phyloP scores from a whole-genome alignment of 2,113 vertebrate species.

The Pan troglodytes region DNA sequence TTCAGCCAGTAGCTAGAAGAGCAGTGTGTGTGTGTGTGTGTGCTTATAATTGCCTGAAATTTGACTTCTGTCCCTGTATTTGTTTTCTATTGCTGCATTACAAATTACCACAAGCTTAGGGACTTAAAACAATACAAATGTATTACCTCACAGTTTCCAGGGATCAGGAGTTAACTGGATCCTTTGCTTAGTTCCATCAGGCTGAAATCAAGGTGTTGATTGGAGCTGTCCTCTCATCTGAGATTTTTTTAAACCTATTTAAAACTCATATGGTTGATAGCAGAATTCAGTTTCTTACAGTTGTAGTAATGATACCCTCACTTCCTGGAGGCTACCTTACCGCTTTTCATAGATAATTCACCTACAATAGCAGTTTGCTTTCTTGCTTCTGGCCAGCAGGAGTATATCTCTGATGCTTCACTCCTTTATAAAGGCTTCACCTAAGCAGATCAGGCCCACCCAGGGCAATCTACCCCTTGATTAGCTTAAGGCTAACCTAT shows the following conservation, averaged over 20 bases:
- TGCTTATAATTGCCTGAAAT: background rate
- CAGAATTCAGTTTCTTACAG: background rate
- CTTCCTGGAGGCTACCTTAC: background rate
- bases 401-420: background rate
- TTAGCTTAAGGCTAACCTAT: background rate
- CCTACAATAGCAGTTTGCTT: background rate
- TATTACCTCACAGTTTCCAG: background rate
- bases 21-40: background rate
- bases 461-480: background rate
- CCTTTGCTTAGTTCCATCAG: background rate
- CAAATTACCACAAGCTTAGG: background rate
- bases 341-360: background rate
- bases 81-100: background rate
- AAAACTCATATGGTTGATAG: background rate
- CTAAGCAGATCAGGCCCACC: background rate
- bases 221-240: background rate
- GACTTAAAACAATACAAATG: background rate
- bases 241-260: background rate
- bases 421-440: background rate
- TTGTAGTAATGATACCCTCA: background rate
- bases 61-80: background rate
- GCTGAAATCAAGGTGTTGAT: background rate
- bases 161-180: background rate
- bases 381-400: background rate
- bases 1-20: background rate